Percentiles rank a stretch among this genome's conserved stretches.
These are phyloP conservation scores for Cinclus mexicanus DNA, from an alignment of 2,113 vertebrate genomes.

Conservation along the genomic window DNA sequence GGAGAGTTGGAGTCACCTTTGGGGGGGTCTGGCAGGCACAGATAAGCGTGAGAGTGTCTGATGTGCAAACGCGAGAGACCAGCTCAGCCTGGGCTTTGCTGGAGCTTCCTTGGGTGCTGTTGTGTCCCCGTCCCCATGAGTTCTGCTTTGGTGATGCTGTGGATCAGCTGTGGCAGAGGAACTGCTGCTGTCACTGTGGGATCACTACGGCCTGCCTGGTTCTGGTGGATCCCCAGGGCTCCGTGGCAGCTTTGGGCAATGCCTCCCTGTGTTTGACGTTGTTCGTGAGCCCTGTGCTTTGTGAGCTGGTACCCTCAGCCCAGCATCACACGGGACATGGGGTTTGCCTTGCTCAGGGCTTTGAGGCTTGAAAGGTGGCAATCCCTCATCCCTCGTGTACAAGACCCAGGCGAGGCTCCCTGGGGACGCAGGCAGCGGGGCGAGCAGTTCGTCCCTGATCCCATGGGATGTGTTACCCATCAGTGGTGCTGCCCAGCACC, in stretches of 20 bases:
- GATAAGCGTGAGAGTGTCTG: neutral
- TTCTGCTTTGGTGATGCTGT: fast-evolving
- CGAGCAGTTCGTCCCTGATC: neutral
- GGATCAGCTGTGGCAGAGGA: fast-evolving
- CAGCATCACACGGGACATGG: fast-evolving
- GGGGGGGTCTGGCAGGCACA: fast-evolving
- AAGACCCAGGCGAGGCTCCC: neutral
- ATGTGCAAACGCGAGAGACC: neutral
- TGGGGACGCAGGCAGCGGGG: neutral
- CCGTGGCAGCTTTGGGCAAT: neutral
- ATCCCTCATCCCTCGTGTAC: neutral
- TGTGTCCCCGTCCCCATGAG: fast-evolving
- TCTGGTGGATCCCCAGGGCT: neutral
- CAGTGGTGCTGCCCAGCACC: fast-evolving
- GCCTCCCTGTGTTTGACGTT: fast-evolving
- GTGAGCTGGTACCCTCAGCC: fast-evolving
- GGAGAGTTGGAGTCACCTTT: fast-evolving
- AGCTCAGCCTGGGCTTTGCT: neutral
- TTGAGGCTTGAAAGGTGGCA: neutral
- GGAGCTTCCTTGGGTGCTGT: fast-evolving
- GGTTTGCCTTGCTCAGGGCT: neutral
- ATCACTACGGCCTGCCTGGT: neutral
- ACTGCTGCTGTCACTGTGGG: neutral
- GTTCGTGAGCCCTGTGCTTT: fast-evolving
- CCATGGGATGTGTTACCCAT: neutral